Evolutionary conservation across 2,888 invertebrate genomes (phyloP).

Genomic region (Coelopa pilipes): DNA sequence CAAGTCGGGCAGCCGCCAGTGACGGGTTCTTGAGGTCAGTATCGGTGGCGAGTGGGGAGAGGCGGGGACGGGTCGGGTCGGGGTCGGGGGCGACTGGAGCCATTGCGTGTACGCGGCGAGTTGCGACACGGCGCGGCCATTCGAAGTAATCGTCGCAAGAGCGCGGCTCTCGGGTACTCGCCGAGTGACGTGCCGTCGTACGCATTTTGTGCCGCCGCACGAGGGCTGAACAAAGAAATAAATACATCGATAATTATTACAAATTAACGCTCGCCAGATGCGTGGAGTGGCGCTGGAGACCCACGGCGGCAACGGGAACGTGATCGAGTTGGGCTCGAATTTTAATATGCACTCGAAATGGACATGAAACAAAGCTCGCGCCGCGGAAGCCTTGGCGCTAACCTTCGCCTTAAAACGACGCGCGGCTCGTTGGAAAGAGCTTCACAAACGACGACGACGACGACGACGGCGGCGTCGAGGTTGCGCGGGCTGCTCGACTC

Average conservation of each 20-base stretch:
- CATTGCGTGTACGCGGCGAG: not conserved
- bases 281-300: not conserved
- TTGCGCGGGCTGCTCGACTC: too few relatives aligned
- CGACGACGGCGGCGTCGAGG: too few relatives aligned
- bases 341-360: not conserved
- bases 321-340: too few relatives aligned
- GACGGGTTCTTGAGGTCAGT: too few relatives aligned
- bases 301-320: not conserved
- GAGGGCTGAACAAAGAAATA: not conserved
- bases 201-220: not conserved
- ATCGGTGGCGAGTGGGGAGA: too few relatives aligned
- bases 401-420: slow-evolving; percentile 32
- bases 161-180: not conserved
- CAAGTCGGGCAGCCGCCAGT: too few relatives aligned
- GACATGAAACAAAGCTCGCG: not conserved
- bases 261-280: slow-evolving; percentile 4
- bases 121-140: not conserved
- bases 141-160: not conserved
- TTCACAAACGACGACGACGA: not conserved
- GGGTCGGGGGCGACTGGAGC: too few relatives aligned
- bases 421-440: not conserved
- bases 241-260: slow-evolving; percentile 2
- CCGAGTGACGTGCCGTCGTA: not conserved
- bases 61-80: too few relatives aligned
- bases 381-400: slow-evolving; percentile 21